These are phyloP conservation scores for Rutpela maculata DNA, from an alignment of 2,888 invertebrate species.

Conservation along the genomic window DNA sequence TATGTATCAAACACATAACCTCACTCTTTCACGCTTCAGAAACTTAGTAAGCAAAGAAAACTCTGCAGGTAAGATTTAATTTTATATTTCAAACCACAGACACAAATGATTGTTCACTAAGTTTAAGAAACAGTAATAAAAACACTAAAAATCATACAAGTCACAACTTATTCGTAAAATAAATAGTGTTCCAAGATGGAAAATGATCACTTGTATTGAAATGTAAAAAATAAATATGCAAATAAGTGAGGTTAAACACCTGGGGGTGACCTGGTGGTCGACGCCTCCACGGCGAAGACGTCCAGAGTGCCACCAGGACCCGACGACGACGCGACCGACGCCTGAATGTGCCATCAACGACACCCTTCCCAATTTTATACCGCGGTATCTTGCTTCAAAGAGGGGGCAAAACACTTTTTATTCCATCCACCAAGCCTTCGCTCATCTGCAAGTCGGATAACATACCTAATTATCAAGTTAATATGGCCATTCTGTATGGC, in stretches of 20 bases:
- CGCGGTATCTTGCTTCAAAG: conserved; percentile 72
- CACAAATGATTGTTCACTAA: conserved; percentile 12
- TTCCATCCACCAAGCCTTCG: conserved; percentile 82
- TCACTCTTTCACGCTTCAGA: conserved; percentile 50
- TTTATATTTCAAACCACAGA: conserved; percentile 9
- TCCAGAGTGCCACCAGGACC: conserved; percentile 59
- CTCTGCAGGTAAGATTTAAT: neutral
- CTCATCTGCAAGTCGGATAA: conserved; percentile 94
- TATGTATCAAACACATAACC: conserved; percentile 52
- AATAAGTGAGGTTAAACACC: conserved; percentile 43
- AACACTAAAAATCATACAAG: neutral
- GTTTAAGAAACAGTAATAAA: neutral
- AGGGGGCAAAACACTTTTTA: conserved; percentile 83
- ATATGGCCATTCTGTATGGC: conserved; percentile 87
- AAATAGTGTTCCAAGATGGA: neutral
- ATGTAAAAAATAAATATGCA: neutral
- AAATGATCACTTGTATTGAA: neutral
- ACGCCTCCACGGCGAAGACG: conserved; percentile 57
- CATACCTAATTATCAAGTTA: conserved; percentile 94
- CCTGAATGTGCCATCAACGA: conserved; percentile 74
- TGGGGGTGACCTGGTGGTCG: conserved; percentile 62
- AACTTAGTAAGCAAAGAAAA: conserved; percentile 2
- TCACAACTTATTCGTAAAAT: neutral
- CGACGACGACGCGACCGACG: conserved; percentile 70
- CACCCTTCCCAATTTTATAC: conserved; percentile 75